Base-by-base conservation (phyloP, 2,113 vertebrate species). In the Ammodytes marinus region DNA sequence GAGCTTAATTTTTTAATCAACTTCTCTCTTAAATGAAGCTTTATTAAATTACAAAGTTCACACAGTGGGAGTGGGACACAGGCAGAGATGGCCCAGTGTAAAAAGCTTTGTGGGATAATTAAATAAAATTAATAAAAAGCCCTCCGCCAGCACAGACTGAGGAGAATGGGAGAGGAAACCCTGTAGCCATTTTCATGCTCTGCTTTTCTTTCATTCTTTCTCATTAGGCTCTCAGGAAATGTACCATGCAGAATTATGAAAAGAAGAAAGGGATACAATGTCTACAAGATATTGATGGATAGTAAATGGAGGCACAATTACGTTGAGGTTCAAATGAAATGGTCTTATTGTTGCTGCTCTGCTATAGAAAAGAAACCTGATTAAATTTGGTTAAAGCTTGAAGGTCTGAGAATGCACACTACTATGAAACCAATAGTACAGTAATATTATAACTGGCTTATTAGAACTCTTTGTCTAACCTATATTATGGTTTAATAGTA, bases 1-100 rank as follows among this genome's bases (percentile, higher is more conserved):
- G 85, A 93, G 93, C 94, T 94, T 95, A 94, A 95, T 96, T 95
- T 95, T 95, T 96, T 95, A 94, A 95, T 95, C 93, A 95, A 95
- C 93, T 93, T 91, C 90, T 91, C 90, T 91, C 91, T 95, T 93
- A 95, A 95, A 95, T 94, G 87, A 94, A 92, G 90, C 91, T 95
- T 96, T 95, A 96, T 96, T 95, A 95, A 95, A 95, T 96, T 96
- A 96, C 93, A 94, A 92, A 92, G 91, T 91, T 92, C 87, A 93
- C 94, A 94, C 92, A 90, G 87, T 91, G 95, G 94, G 95, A 94
- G 92, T 88, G 85, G 85, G 84, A 77, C 86, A 91, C 86, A 76
- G 74, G 46, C 87, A 90, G 87, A 83, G 74, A 88, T 78, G 80
- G 88, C 70, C 70, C 65, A 57, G 86, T 90, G 77, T 84, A 89